Evolutionary conservation across 2,888 invertebrate genomes (phyloP).

Genomic region (Oscheius myriophilus): DNA sequence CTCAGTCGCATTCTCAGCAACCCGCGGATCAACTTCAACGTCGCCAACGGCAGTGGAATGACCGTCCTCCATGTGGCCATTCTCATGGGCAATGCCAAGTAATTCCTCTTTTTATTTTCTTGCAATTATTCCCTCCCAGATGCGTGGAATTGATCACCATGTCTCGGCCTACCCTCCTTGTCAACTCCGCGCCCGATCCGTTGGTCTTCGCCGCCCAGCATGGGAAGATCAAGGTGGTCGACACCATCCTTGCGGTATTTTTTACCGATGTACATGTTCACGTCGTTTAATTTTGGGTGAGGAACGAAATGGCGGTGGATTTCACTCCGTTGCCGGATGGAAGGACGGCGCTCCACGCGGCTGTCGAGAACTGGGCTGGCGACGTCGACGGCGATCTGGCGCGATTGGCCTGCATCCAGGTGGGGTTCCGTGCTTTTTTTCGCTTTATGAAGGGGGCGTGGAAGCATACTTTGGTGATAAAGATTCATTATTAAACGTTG

Average conservation of each 20-base stretch:
- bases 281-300: conserved; percentile 1
- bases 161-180: conserved; percentile 32
- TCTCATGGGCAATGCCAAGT: conserved; percentile 24
- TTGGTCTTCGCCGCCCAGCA: conserved; percentile 42
- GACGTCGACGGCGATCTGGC: conserved; percentile 42
- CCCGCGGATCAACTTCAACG: conserved; percentile 28
- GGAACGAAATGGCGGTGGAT: conserved; percentile 14
- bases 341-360: conserved; percentile 44
- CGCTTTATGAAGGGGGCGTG: too few relatives aligned
- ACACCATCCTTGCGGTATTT: conserved; percentile 36
- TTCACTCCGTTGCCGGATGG: conserved; percentile 25
- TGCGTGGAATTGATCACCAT: conserved; percentile 42
- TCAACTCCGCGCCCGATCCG: conserved; percentile 34
- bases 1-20: conserved; percentile 45
- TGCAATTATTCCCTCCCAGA: conserved; percentile 18
- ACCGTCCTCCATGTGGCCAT: conserved; percentile 26
- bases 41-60: conserved; percentile 14
- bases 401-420: conserved; percentile 45
- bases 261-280: neutral
- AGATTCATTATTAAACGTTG: too few relatives aligned
- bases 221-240: conserved; percentile 41
- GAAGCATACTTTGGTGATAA: too few relatives aligned
- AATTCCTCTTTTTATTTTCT: neutral
- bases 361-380: conserved; percentile 48
- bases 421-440: neutral